A percentile compares a stretch with the other conserved stretches of the same genome.
These are phyloP conservation scores for Physella acuta DNA, from an alignment of 1,140 invertebrate species.

Conservation along the genomic window DNA sequence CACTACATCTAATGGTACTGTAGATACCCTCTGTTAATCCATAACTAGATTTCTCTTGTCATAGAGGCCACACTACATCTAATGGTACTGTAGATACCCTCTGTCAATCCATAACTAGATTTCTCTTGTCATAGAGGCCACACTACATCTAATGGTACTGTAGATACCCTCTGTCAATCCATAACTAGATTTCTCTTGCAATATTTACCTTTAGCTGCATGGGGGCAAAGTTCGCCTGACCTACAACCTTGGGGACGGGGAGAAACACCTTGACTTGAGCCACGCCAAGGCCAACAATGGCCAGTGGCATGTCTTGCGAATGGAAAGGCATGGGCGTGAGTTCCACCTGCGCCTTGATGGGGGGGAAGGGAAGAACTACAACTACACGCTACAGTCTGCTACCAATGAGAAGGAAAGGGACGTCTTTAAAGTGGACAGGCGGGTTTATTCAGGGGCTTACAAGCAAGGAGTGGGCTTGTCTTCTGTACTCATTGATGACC, in stretches of 20 bases:
- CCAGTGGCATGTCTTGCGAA: conserved; percentile 90
- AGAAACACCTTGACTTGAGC: conserved; percentile 83
- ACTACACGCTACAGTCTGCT: conserved; percentile 70
- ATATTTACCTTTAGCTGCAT: no score
- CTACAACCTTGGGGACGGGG: conserved; percentile 88
- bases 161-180: no score
- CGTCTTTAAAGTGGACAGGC: conserved; percentile 30
- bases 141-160: no score
- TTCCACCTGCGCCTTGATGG: conserved; percentile 92
- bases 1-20: no score
- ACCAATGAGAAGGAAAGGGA: conserved; percentile 23
- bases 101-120: no score
- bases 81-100: no score
- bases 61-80: no score
- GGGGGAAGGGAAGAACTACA: conserved; percentile 90
- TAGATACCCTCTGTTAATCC: no score
- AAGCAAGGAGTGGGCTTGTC: conserved; percentile 17
- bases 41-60: no score
- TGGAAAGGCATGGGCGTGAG: conserved; percentile 81
- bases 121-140: no score
- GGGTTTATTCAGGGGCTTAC: conserved; percentile 17
- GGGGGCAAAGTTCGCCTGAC: conserved; percentile 72
- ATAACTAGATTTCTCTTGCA: no score
- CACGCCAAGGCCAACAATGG: conserved; percentile 90
- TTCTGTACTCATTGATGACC: conserved; percentile 16